Evolutionary conservation across 2,888 invertebrate species (phyloP), one percentile per base, ranked within the genome.

Genomic region (Pachymerium ferrugineum): DNA sequence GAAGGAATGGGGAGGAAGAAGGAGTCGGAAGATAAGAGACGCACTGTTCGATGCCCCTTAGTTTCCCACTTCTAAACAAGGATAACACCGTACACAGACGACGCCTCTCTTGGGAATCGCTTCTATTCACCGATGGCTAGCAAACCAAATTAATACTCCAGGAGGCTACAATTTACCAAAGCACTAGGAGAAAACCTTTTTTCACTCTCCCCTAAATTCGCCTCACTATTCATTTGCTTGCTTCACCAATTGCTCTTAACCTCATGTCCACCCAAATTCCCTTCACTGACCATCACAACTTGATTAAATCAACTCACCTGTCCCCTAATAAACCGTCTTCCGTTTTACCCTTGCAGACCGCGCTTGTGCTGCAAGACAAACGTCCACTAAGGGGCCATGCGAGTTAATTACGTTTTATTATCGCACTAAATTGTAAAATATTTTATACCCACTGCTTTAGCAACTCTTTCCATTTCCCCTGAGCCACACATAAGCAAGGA

Each of bases 41-140:
- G 47, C 47, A 47, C 12, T 47, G 47, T 47, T 47, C 47, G 47
- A 47, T 47, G 47, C 47, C 47, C 16, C 47, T 47, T 47, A 16
- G 47, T 47, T 47, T 47, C 47, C 47, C 47, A 47, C 22, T 47
- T 47, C 47, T 47, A 47, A 47, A n/a, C 47, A 47, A 47, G 47
- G 47, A 22, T 47, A 47, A 10, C 47, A 47, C 16, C 47, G 47
- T 22, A 16, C 47, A 47, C 47, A 14, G 47, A 47, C 47, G 47
- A 16, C 22, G 16, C 2, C 8, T 4, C 47, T 16, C 47, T 4
- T 16, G 47, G 47, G 47, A 47, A 19, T 47, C 22, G 47, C 47
- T 22, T 10, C 47, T 6, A 47, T 22, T 47, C 47, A 47, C 47
- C 47, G 47, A 47, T 47, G 47, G 47, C 47, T 47, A 47, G 19